Conservation (phyloP, 2,888 invertebrate species). For the Dastarcus helophoroides region DNA sequence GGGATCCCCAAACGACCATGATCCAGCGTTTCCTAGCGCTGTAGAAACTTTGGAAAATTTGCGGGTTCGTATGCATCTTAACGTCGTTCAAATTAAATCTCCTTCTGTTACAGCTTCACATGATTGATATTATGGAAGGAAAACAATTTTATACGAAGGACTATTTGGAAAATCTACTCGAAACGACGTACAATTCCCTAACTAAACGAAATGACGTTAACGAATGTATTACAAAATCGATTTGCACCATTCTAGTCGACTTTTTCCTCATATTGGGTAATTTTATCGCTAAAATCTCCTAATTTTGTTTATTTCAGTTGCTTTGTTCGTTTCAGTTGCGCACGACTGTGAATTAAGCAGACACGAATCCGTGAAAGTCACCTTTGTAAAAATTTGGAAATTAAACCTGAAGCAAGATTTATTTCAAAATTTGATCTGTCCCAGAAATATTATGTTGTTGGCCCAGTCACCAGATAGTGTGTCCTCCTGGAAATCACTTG, state of each 20-base stretch:
- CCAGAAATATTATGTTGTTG: no score
- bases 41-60: slow-evolving; percentile 25
- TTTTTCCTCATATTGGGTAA: slow-evolving; percentile 26
- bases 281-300: no score
- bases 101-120: not conserved
- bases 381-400: no score
- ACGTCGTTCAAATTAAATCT: not conserved
- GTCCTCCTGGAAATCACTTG: no score
- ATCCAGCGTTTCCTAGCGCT: slow-evolving; percentile 22
- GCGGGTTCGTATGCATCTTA: slow-evolving; percentile 17
- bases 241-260: slow-evolving; percentile 25
- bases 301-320: no score
- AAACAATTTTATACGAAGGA: not conserved
- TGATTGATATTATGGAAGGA: not conserved
- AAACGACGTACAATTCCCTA: slow-evolving; percentile 18
- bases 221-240: slow-evolving; percentile 21
- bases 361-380: no score
- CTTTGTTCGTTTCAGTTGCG: no score
- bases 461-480: no score
- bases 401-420: no score
- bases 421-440: no score
- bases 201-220: slow-evolving; percentile 29
- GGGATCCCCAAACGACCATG: slow-evolving; percentile 22
- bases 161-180: slow-evolving; percentile 9
- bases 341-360: no score